Evolutionary conservation across 1,140 invertebrate genomes (phyloP).

Genomic region (Cardiocondyla obscurior): DNA sequence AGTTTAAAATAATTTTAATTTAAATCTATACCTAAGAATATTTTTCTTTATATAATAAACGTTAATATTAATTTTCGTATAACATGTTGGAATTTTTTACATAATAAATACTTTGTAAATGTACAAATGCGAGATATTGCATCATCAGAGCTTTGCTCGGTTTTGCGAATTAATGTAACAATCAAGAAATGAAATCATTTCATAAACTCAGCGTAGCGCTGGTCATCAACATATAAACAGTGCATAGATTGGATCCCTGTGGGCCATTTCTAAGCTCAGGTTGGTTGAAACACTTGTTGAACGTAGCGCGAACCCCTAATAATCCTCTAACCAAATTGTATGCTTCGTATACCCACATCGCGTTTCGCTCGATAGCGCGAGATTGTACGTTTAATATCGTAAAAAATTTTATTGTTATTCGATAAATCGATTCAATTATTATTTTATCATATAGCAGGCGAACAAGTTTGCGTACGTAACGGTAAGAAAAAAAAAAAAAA

Average conservation of each 20-base stretch:
- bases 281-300: slow-evolving; percentile 53
- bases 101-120: not conserved
- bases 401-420: slow-evolving; percentile 20
- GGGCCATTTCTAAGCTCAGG: slow-evolving; percentile 50
- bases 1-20: not conserved
- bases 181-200: slow-evolving; percentile 31
- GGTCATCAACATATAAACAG: slow-evolving; percentile 53
- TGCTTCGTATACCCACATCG: slow-evolving; percentile 31
- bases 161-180: not conserved
- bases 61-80: not conserved
- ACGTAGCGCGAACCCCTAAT: slow-evolving; percentile 47
- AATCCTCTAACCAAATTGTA: slow-evolving; percentile 49
- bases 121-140: not conserved
- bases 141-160: not conserved
- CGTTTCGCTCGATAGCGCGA: not conserved
- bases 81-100: not conserved
- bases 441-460: not conserved
- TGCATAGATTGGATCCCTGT: slow-evolving; percentile 43
- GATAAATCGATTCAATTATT: not conserved
- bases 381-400: slow-evolving; percentile 15
- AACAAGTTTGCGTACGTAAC: not conserved
- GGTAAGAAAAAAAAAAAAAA: not conserved
- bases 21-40: not conserved
- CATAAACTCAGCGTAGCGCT: not conserved
- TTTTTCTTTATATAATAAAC: not conserved